Evolutionary conservation across 2,113 vertebrate genomes (phyloP).

Genomic region (Oxyruncus cristatus): DNA sequence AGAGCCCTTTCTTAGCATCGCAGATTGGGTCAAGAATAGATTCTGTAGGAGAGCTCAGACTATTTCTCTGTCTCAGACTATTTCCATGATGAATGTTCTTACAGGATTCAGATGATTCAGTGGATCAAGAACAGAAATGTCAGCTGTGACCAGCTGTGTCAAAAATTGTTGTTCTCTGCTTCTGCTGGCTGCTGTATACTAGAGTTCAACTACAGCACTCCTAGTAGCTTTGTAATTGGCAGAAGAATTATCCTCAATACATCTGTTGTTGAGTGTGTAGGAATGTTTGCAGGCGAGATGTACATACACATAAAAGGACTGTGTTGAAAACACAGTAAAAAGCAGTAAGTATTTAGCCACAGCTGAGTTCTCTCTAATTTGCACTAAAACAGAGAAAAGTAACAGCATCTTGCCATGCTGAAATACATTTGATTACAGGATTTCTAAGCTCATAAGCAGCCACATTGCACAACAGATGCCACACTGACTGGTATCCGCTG

Average conservation of each 20-base stretch:
- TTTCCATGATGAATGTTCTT: slow-evolving; percentile 59
- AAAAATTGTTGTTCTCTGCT: slow-evolving; percentile 28
- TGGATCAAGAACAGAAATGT: slow-evolving; percentile 57
- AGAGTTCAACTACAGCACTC: not conserved
- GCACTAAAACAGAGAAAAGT: not conserved
- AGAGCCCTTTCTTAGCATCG: slow-evolving; percentile 34
- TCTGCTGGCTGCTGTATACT: not conserved
- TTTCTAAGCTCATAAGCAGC: not conserved
- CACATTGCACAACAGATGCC: slow-evolving; percentile 25
- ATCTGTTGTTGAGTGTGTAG: not conserved
- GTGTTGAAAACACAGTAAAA: slow-evolving; percentile 5
- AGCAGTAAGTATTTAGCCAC: not conserved
- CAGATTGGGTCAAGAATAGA: slow-evolving; percentile 45
- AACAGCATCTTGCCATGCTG: not conserved
- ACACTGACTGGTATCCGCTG: not conserved
- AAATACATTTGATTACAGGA: not conserved
- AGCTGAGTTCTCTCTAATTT: not conserved
- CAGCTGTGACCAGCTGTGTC: slow-evolving; percentile 2
- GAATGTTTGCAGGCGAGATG: not conserved
- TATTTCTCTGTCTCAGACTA: slow-evolving; percentile 40
- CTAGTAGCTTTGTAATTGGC: not conserved
- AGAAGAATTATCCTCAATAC: slow-evolving; percentile 6
- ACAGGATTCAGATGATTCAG: slow-evolving; percentile 21
- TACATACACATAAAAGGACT: not conserved
- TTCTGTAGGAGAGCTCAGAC: slow-evolving; percentile 27